Evolutionary conservation across 2,888 invertebrate species (phyloP).

Genomic region (Orthosia cruda): DNA sequence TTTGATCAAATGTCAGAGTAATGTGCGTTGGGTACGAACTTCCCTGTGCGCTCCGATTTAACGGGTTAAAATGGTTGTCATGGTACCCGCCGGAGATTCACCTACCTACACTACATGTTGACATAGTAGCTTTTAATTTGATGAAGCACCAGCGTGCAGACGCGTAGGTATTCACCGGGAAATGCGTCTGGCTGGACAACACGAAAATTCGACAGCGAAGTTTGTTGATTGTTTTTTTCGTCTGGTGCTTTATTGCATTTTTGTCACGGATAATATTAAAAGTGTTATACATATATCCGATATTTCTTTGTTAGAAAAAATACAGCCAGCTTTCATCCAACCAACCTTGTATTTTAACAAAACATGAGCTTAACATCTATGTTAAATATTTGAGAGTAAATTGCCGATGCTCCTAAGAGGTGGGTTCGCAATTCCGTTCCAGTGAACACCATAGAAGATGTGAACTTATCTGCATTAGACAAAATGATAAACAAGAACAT

Average conservation of each 20-base stretch:
- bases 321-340: not conserved
- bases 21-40: conserved; percentile 61
- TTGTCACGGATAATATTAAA: not conserved
- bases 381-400: conserved; percentile 52
- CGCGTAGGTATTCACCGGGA: conserved; percentile 24
- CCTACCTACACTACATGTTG: conserved; percentile 16
- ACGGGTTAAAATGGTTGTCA: conserved; percentile 68
- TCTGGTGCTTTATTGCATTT: not conserved
- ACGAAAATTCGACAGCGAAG: conserved; percentile 11
- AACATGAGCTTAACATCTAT: not conserved
- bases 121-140: conserved; percentile 42
- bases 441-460: conserved; percentile 72
- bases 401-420: conserved; percentile 78
- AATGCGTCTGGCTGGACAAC: conserved; percentile 34
- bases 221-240: conserved; percentile 14
- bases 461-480: conserved; percentile 79
- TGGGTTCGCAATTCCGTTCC: conserved; percentile 84
- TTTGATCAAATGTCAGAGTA: conserved; percentile 65
- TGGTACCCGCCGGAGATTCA: conserved; percentile 59
- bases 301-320: not conserved
- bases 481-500: conserved; percentile 50
- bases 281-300: not conserved
- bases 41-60: conserved; percentile 44
- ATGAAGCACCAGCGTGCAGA: conserved; percentile 36
- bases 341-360: not conserved